Conservation (phyloP, 1,140 invertebrate species). For the Bombus huntii region DNA sequence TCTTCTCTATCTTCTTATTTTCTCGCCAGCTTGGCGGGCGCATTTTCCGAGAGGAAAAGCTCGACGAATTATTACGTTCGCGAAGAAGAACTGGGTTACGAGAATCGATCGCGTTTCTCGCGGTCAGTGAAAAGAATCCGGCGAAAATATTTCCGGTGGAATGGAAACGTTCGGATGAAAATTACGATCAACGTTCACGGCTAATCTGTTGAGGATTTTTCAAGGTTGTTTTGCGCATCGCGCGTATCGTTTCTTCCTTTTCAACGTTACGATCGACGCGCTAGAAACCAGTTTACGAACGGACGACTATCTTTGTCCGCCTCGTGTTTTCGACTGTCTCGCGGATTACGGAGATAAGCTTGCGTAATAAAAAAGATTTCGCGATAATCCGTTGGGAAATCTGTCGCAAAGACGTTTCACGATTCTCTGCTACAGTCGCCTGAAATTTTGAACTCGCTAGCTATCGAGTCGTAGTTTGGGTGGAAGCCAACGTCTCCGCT, state of each 20-base stretch:
- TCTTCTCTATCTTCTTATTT: no score
- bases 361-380: not conserved
- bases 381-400: not conserved
- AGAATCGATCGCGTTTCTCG: conserved; percentile 22
- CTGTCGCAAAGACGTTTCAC: not conserved
- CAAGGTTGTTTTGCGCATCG: no score
- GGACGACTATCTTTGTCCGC: not conserved
- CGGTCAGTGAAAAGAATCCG: not conserved
- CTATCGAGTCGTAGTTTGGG: conserved; percentile 44
- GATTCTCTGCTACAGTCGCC: no score
- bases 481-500: conserved; percentile 27
- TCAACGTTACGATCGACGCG: not conserved
- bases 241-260: not conserved
- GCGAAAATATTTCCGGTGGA: not conserved
- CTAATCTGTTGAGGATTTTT: no score
- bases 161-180: no score
- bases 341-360: not conserved
- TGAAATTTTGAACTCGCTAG: not conserved
- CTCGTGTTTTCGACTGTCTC: no score
- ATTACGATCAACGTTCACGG: no score
- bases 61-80: not conserved
- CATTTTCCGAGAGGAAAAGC: not conserved
- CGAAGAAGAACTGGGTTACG: conserved; percentile 19
- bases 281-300: not conserved
- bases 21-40: not conserved